Evolutionary conservation across 2,113 vertebrate genomes (phyloP).

Genomic region (Martes martes): DNA sequence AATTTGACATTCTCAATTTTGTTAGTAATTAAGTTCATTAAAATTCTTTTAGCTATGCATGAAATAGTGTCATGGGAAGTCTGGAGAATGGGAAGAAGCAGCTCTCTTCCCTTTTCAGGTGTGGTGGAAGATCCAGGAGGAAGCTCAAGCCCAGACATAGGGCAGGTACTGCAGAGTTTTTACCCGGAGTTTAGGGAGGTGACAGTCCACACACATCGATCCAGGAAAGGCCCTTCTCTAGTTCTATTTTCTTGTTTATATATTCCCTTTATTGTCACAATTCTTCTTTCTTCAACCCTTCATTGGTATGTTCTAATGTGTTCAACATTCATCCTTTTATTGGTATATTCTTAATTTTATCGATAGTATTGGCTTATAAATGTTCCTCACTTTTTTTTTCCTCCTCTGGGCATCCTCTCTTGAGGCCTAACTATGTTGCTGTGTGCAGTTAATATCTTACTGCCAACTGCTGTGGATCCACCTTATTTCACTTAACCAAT

Average conservation of each 20-base stretch:
- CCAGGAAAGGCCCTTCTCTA: not conserved
- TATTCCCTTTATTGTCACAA: not conserved
- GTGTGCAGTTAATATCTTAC: not conserved
- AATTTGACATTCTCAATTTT: not conserved
- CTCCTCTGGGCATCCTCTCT: not conserved
- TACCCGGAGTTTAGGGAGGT: too few species aligned
- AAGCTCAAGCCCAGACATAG: not conserved
- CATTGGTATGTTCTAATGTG: not conserved
- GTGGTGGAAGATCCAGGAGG: not conserved
- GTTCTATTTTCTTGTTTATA: not conserved
- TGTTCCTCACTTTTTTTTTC: not conserved
- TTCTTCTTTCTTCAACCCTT: not conserved
- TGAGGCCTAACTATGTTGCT: not conserved
- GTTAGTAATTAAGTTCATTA: not conserved
- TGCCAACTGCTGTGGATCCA: not conserved
- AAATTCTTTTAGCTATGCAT: not conserved
- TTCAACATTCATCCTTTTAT: not conserved
- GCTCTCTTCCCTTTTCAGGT: not conserved
- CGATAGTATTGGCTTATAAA: not conserved
- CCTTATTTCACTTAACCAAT: not conserved
- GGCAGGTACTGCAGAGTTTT: too few species aligned
- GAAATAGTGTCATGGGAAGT: not conserved
- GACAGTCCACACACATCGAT: fast-evolving
- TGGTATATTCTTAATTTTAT: not conserved
- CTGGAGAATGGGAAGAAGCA: not conserved